A percentile compares a stretch with the other conserved stretches of the same genome.
phyloP scores from a whole-genome alignment of 2,888 invertebrate genomes.

The Habrosyne pyritoides region DNA sequence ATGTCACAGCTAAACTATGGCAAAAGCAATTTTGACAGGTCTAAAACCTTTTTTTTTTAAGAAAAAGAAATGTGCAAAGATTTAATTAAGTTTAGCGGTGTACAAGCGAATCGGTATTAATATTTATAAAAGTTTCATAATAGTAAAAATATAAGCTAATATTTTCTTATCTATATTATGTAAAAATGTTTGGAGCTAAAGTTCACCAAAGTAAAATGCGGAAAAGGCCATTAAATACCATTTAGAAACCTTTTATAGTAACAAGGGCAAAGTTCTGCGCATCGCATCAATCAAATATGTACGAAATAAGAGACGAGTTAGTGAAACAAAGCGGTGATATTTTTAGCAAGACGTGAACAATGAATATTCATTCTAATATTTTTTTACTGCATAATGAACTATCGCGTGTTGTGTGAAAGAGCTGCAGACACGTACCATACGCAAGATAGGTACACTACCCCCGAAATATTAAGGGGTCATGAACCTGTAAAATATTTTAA shows the following conservation, averaged over 20 bases:
- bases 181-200: no score
- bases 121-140: no score
- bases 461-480: neutral
- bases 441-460: neutral
- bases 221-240: conserved; percentile 17
- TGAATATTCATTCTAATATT: neutral
- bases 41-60: no score
- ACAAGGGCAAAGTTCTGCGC: conserved; percentile 23
- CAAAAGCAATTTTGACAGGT: no score
- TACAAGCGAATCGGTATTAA: no score
- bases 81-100: no score
- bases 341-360: neutral
- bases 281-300: conserved; percentile 25
- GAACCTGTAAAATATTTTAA: neutral
- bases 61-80: no score
- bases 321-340: conserved; percentile 6
- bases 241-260: conserved; percentile 25
- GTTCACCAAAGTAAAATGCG: conserved; percentile 13
- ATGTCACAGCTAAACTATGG: no score
- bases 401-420: neutral
- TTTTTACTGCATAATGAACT: neutral
- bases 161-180: no score
- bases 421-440: no score
- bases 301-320: conserved; percentile 19
- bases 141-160: no score